Evolutionary conservation across 1,140 invertebrate genomes (phyloP), one percentile per base, ranked within the genome.

Genomic region (Brachionus rotundiformis): DNA sequence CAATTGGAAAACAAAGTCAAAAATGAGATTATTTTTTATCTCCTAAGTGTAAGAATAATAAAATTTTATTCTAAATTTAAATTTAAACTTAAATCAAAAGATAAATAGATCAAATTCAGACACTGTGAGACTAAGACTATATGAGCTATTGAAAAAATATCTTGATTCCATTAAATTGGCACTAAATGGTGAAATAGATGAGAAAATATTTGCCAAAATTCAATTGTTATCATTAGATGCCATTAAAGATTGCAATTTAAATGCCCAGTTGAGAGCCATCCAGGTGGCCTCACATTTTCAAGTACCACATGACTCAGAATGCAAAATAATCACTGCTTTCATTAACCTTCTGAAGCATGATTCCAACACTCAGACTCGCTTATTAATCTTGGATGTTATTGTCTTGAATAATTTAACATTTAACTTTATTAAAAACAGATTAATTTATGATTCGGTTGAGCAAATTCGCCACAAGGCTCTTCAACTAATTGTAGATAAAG

Each of bases 371-470:
- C 31, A 54, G 31, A 63, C 59, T 27, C 44, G 76, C 7, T 31
- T 79, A n/a, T 5, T 59, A 8, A 19, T 79, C 11, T 39, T 63
- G 33, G 47, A 79, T 27, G 11, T 25, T 2, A 61, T 79, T 59
- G 76, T 31, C 23, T 59, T 79, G n/a, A 63, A 63, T 11, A 8
- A 54, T 33, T 33, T 59, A 41, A 79, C 76, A 79, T 79, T 79
- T 39, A 41, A 59, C 7, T 59, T 59, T 59, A 25, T 79, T 59
- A 79, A 33, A 79, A 79, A 10, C 23, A 33, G 47, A 13, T 31
- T 79, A 33, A 59, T 79, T 7, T 79, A 59, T 25, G 76, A 79
- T 29, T 79, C 76, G 19, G 76, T 39, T 1, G 27, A 63, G 10
- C 3, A 27, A 54, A 59, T 79, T 5, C 19, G 76, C 10, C 5